Conservation (phyloP, 1,140 invertebrate genomes). For the Nautilus pompilius region DNA sequence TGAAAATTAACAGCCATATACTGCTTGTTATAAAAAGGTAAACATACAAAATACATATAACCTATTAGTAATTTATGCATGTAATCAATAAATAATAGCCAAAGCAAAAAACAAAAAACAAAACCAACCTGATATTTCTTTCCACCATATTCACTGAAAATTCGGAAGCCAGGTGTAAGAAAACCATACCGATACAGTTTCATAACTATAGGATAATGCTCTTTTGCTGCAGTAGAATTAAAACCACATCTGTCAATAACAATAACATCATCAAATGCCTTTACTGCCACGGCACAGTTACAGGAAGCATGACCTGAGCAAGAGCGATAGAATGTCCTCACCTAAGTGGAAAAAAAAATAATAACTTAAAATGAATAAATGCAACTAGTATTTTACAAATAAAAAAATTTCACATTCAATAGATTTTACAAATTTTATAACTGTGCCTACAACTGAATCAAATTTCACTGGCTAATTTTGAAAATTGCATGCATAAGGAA, state of each 20-base stretch:
- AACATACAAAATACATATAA: no score
- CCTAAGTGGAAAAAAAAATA: slow-evolving; percentile 6
- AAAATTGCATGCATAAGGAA: neutral
- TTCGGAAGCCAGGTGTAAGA: slow-evolving; percentile 27
- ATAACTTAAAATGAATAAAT: neutral
- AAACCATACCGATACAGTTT: slow-evolving; percentile 28
- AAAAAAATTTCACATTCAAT: neutral
- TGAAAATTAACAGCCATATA: no score
- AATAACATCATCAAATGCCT: slow-evolving; percentile 42
- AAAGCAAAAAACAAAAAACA: no score
- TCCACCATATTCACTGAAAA: slow-evolving; percentile 28
- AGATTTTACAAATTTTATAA: neutral
- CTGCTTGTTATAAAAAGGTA: no score
- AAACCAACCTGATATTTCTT: slow-evolving; percentile 25
- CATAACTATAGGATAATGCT: slow-evolving; percentile 28
- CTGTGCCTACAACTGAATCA: neutral
- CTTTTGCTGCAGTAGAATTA: neutral
- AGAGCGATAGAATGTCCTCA: slow-evolving; percentile 24
- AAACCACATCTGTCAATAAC: slow-evolving; percentile 44
- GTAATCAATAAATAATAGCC: no score
- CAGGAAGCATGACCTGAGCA: slow-evolving; percentile 32
- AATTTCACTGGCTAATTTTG: neutral
- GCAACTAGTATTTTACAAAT: neutral
- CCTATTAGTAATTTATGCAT: no score
- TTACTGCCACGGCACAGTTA: slow-evolving; percentile 46